Evolutionary conservation across 2,113 vertebrate genomes (phyloP).

Genomic region (Enhydra lutris): DNA sequence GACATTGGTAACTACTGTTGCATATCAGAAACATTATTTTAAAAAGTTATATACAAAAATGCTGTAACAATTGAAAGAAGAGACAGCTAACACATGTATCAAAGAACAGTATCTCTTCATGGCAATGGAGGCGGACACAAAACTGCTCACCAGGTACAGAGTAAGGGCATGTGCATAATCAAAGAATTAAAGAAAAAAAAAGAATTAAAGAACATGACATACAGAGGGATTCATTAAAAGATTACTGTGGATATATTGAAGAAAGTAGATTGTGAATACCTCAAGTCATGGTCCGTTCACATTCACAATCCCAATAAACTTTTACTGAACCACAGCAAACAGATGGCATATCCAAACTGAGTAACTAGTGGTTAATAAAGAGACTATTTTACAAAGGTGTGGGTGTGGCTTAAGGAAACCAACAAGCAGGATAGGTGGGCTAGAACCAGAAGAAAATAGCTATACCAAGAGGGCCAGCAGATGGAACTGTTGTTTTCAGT

Average conservation of each 20-base stretch:
- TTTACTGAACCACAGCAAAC: constrained; percentile 5
- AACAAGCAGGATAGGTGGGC: neutral
- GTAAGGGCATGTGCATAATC: neutral
- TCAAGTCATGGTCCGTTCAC: neutral
- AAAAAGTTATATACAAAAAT: neutral
- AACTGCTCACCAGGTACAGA: neutral
- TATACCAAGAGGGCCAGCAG: neutral
- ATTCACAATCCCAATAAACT: neutral
- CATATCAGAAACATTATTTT: neutral
- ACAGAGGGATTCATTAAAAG: neutral
- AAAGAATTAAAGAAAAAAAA: neutral
- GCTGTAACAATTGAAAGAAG: neutral
- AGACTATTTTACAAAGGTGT: neutral
- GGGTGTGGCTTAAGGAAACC: neutral
- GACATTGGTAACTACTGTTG: neutral
- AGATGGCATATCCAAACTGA: neutral
- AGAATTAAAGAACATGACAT: neutral
- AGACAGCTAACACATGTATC: neutral
- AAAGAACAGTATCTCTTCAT: neutral
- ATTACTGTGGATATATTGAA: neutral
- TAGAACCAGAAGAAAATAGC: neutral
- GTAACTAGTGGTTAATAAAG: neutral
- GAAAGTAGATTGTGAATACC: neutral
- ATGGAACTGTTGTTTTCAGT: neutral
- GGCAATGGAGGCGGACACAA: neutral